phyloP scores from a whole-genome alignment of 1,140 invertebrate species.

The Laupala kohalensis region DNA sequence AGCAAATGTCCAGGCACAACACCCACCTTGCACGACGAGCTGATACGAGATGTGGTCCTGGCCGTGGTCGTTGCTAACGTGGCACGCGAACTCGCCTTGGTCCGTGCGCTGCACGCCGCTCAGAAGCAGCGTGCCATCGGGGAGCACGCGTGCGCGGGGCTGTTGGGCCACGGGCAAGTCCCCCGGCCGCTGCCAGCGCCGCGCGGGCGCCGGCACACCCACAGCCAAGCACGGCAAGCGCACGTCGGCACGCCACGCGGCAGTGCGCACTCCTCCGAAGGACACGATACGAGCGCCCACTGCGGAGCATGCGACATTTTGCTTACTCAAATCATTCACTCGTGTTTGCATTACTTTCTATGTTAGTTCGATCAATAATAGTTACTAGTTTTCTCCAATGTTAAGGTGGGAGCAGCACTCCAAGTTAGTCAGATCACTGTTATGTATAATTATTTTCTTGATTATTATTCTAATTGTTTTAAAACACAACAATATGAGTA shows the following conservation, averaged over 20 bases:
- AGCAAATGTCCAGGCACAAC: no score
- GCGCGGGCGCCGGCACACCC: constrained; percentile 26
- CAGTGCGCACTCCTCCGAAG: neutral
- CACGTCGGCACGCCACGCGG: constrained; percentile 24
- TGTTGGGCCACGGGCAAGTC: constrained; percentile 11
- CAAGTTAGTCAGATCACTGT: no score
- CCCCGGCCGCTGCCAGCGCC: constrained; percentile 24
- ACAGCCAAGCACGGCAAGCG: constrained; percentile 29
- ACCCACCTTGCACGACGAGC: constrained; percentile 38
- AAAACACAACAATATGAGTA: no score
- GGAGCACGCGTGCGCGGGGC: constrained; percentile 8
- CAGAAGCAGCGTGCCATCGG: constrained; percentile 19
- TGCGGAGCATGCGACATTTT: no score
- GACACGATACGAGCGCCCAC: neutral
- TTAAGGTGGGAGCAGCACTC: no score
- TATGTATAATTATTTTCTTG: no score
- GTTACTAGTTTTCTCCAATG: no score
- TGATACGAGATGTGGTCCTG: constrained; percentile 33
- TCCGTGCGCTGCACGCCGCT: constrained; percentile 18
- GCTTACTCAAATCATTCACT: no score
- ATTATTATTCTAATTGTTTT: no score
- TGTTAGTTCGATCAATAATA: no score
- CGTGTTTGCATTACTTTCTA: no score
- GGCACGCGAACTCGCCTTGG: constrained; percentile 28
- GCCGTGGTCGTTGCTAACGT: constrained; percentile 28